Evolutionary conservation across 2,113 vertebrate genomes (phyloP).

Genomic region (Herpailurus yagouaroundi): DNA sequence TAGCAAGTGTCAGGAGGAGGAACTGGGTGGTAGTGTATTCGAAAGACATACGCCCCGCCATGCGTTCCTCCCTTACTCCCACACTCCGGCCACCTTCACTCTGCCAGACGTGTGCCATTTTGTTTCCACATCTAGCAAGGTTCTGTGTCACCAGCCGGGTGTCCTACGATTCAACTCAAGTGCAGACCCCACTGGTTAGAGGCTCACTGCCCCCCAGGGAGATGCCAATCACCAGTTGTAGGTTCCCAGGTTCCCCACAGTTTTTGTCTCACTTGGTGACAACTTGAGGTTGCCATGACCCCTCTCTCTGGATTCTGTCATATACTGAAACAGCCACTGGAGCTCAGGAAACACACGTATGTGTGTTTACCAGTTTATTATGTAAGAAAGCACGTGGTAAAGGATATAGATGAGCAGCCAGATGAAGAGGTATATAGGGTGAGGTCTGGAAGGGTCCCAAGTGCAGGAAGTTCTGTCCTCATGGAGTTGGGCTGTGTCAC

Average conservation of each 20-base stretch:
- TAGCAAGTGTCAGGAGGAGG: not conserved
- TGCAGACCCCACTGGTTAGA: not conserved
- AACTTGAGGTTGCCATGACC: not conserved
- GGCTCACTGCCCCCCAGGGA: not conserved
- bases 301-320: not conserved
- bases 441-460: not conserved
- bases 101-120: too few species aligned
- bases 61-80: not conserved
- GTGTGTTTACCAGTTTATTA: not conserved
- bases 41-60: not conserved
- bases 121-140: not conserved
- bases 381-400: not conserved
- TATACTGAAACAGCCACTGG: not conserved
- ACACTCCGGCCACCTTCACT: not conserved
- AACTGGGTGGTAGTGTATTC: accelerated
- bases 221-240: not conserved
- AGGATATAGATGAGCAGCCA: not conserved
- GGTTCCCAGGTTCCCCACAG: not conserved
- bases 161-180: not conserved
- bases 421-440: not conserved
- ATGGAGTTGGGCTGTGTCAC: not conserved
- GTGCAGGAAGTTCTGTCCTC: not conserved
- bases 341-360: not conserved
- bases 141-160: not conserved
- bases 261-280: not conserved